Conservation (phyloP, 2,888 invertebrate species). For the Nephrotoma guestfalica region DNA sequence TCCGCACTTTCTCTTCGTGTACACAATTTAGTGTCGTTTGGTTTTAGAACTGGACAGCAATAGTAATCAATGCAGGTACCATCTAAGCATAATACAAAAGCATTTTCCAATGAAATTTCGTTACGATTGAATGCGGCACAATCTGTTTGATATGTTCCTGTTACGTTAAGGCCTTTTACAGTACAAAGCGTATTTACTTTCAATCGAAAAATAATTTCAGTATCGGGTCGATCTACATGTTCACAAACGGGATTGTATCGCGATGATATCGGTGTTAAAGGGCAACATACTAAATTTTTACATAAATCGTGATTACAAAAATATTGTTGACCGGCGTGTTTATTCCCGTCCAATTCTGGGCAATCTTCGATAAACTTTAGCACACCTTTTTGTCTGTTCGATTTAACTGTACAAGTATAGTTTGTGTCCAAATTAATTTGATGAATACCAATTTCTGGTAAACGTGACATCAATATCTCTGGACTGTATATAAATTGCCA, state of each 20-base stretch:
- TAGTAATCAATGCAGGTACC: not conserved
- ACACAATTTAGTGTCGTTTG: not conserved
- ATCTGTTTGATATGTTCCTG: not conserved
- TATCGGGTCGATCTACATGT: not conserved
- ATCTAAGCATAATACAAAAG: not conserved
- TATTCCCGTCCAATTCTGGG: not conserved
- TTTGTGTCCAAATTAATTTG: not conserved
- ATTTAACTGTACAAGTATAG: not conserved
- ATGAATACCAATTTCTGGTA: not conserved
- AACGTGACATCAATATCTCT: not conserved
- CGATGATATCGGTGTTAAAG: not conserved
- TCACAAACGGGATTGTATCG: not conserved
- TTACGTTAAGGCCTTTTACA: not conserved
- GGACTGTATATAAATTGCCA: not conserved
- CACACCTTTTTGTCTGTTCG: not conserved
- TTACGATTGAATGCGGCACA: not conserved
- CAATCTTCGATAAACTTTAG: not conserved
- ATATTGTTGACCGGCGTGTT: not conserved
- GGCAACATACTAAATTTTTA: not conserved
- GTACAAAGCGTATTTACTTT: not conserved
- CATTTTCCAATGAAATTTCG: not conserved
- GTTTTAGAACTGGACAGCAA: not conserved
- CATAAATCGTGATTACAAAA: not conserved
- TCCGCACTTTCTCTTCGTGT: not conserved
- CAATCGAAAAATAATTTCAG: not conserved